Conservation (phyloP, 1,140 invertebrate species). For the Melitaea cinxia region DNA sequence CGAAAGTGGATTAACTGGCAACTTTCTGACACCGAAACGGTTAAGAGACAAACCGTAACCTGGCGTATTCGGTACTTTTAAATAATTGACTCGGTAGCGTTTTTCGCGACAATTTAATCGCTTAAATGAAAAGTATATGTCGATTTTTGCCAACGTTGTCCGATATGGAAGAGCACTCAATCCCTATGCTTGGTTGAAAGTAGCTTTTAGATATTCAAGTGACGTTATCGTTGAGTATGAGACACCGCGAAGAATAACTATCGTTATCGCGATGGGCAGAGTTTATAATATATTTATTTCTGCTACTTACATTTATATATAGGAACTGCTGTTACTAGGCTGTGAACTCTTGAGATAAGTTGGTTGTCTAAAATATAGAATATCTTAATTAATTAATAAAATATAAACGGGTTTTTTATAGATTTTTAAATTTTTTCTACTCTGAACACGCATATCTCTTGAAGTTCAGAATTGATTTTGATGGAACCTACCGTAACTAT, state of each 20-base stretch:
- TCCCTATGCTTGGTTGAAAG: conserved; percentile 14
- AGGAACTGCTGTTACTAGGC: conserved; percentile 1
- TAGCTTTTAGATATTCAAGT: conserved; percentile 9
- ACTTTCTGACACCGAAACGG: no score
- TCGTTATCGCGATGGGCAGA: conserved; percentile 25
- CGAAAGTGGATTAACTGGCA: no score
- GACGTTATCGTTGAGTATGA: conserved; percentile 31
- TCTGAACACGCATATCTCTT: no score
- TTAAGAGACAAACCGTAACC: no score
- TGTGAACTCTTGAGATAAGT: background rate
- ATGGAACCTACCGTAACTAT: no score
- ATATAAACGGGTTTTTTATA: no score
- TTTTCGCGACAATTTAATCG: background rate
- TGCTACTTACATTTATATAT: conserved; percentile 21
- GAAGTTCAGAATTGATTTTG: no score
- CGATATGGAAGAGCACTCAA: background rate
- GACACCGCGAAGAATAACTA: conserved; percentile 25
- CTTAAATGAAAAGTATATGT: background rate
- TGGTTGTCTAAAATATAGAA: no score
- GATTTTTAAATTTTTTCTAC: no score
- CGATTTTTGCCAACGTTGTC: background rate
- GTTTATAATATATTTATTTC: conserved; percentile 34
- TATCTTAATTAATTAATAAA: no score
- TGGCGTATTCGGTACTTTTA: no score
- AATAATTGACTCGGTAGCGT: no score